Evolutionary conservation across 2,113 vertebrate genomes (phyloP), one percentile per base, ranked within the genome.

Genomic region (Aramus guarauna): DNA sequence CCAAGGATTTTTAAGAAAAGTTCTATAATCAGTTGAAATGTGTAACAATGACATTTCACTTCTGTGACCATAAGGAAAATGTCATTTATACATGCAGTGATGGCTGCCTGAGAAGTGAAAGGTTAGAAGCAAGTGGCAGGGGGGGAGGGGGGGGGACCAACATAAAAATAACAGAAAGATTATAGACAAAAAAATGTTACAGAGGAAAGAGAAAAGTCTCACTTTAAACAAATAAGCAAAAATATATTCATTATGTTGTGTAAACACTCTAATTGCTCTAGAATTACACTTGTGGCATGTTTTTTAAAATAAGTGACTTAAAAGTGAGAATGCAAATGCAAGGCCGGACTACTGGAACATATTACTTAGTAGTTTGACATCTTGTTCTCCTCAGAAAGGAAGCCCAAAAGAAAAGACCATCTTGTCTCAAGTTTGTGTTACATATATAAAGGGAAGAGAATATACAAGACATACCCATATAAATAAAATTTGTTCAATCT

Each of bases 1-100:
- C 30, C 21, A 69, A 34, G 15, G 37, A 92, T 95, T 85, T 89
- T 95, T 67, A 63, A 87, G 21, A 91, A 72, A 64, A 95, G 11
- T n/a, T 77, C 69, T 92, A 63, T 30, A 90, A 52, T 60, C 9
- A 74, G 41, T 60, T 96, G 91, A 94, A 85, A 34, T 62, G 6
- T 63, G n/a, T 52, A 69, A 91, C 18, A 85, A 53, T 77, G 45
- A 27, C 60, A 67, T 60, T 80, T 83, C 29, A 72, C n/a, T 90
- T 92, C 37, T 82, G 17, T 30, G 34, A 87, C 37, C 9, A 11
- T 37, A 79, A 55, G 27, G 32, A 68, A 52, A 95, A 66, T 9
- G 21, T 77, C 4, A 77, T 59, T 85, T 94, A 21, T 50, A 91
- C 18, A 84, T 16, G 74, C 7, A 41, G 36, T 84, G 48, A 80